Evolutionary conservation across 2,797 vertebrate genomes (phyloP), one percentile per base, ranked within the genome.

Genomic region (Valencia hispanica): DNA sequence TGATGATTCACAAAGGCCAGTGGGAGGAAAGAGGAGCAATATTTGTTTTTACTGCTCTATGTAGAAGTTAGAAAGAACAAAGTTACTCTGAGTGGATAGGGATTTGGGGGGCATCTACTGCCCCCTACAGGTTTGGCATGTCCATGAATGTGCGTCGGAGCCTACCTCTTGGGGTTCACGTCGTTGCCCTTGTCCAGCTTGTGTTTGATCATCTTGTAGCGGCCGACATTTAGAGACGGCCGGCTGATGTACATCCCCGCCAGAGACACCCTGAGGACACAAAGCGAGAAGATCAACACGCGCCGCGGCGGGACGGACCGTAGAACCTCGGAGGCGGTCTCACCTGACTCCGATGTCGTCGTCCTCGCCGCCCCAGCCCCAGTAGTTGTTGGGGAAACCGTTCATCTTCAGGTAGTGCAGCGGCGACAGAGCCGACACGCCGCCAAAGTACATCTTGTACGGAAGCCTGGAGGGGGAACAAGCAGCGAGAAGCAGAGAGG

Each of bases 191-290:
- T 84, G 80, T 96, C 96, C 41, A 95, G 92, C 45, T 94, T 95
- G 88, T 97, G 96, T 86, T 97, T 96, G 61, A 96, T 96, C 96
- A 97, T 96, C 85, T 94, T 96, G 89, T 97, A 97, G 20, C 91
- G 90, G n/a, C 96, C 95, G 2, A 95, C 77, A 30, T 88, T 92
- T 74, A 96, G 41, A 0, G 96, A 93, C 0, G 96, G 96, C 10
- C 96, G 95, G 50, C 92, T 91, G 87, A 97, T 97, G 47, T 91
- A 84, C 96, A 96, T 96, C 18, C 96, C 95, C 0, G 91, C 95
- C 68, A 97, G 91, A 30, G 95, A 93, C 81, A 97, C 96, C 78
- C 96, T 97, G 89, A 74, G 51, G 27, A 41, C 32, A 1, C 10
- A 36, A 12, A 14, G 14, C 22, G n/a, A 4, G 1, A 51, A 32